Base-by-base conservation (phyloP, 1,140 invertebrate genomes). In the Neelides sp. region DNA sequence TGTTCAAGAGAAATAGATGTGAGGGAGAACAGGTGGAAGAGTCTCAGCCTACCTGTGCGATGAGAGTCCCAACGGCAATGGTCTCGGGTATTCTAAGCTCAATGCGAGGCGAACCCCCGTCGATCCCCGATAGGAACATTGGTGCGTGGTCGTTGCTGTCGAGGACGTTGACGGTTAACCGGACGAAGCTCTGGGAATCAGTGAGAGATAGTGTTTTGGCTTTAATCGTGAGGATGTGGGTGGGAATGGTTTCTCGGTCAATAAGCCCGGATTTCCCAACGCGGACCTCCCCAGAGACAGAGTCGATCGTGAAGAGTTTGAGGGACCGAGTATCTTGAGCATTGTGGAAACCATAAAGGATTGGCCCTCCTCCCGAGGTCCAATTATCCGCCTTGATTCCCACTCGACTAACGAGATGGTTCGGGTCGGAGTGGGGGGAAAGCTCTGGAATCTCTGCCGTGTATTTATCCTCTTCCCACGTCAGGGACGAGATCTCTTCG, bases 341-440 rank as follows among this genome's bases (percentile, higher is more conserved):
- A 42, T 61, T 61, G 44, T 61, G 59, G 41, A 61, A 61, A 2
- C 59, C 59, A 24, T 61, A 61, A 13, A 61, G 53, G 28, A 59
- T 48, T 10, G 59, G 55, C 1, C 39, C 42, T 1, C 48, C 47
- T 19, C 20, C 26, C 7, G 27, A 27, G 1, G 48, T 50, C 56
- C 52, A 54, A 46, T 48, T 48, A 44, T 40, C 46, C 2, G 36
- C 44, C 35, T 57, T 57, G 50, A 60, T 49, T 43, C 48, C 48
- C 15, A 57, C 45, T 2, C 45, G 51, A 34, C 48, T 39, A n/a
- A 55, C 48, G n/a, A n/a, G n/a, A 12, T 28, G 27, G 35, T 48
- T 40, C 20, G 54, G 45, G 24, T 56, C 51, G 12, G 22, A 13
- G 24, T 56, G 48, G 12, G 22, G 10, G 4, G 30, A 32, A 10